These are phyloP conservation scores for Drosophila quinaria DNA, from an alignment of 2,888 invertebrate genomes.

Conservation along the genomic window DNA sequence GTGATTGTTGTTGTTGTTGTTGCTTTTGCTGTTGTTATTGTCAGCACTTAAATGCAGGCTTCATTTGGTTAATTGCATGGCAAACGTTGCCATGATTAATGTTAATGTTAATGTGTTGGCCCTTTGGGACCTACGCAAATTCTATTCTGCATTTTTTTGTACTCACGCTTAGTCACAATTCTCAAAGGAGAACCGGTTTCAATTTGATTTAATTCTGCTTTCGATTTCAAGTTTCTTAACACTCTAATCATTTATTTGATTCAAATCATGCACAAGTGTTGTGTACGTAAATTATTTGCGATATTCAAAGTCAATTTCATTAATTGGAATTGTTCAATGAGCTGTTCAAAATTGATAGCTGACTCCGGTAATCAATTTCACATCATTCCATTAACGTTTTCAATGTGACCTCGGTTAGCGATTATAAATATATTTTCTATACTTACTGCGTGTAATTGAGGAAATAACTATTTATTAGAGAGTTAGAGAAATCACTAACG, in stretches of 20 bases:
- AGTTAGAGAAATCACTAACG: not conserved
- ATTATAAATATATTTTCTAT: constrained; percentile 6
- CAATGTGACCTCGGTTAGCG: constrained; percentile 7
- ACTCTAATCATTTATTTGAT: not conserved
- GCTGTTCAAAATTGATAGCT: constrained; percentile 45
- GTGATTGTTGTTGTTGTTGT: constrained; percentile 4
- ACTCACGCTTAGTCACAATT: not conserved
- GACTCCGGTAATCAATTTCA: constrained; percentile 49
- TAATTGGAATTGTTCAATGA: constrained; percentile 50
- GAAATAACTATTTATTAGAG: constrained; percentile 16
- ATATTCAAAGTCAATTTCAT: constrained; percentile 37
- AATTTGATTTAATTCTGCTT: constrained; percentile 19
- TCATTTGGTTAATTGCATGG: constrained; percentile 78
- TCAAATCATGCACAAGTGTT: constrained; percentile 9
- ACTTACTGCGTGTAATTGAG: constrained; percentile 6
- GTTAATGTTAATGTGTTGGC: constrained; percentile 54
- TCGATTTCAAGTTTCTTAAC: not conserved
- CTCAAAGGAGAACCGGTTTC: constrained; percentile 54
- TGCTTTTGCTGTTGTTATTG: constrained; percentile 54
- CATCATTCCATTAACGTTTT: constrained; percentile 40
- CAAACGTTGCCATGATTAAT: constrained; percentile 76
- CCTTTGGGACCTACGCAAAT: constrained; percentile 55
- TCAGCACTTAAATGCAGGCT: constrained; percentile 78
- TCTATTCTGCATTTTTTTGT: constrained; percentile 10
- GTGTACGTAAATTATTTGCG: constrained; percentile 10